Percentiles rank a stretch among this genome's conserved stretches.
Conservation (phyloP, 2,888 invertebrate genomes). For the Hymenopus coronatus region DNA sequence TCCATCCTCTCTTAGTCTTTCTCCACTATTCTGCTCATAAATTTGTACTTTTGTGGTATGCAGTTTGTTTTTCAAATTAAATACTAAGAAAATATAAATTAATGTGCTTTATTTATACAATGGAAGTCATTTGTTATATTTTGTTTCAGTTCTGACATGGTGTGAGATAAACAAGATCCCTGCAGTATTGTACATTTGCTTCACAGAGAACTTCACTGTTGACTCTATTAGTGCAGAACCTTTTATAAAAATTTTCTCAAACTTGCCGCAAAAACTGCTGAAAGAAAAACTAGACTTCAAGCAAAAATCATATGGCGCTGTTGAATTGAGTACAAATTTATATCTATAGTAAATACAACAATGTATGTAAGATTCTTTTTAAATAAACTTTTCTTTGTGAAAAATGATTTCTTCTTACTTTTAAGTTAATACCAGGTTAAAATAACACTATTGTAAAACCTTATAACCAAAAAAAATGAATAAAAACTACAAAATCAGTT, state of each 20-base stretch:
- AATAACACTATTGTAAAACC: neutral
- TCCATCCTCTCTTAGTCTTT: too few species aligned
- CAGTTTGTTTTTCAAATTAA: too few species aligned
- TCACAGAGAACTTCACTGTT: slow-evolving; percentile 17
- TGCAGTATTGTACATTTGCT: slow-evolving; percentile 23
- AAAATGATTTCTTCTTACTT: neutral
- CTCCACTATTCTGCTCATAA: too few species aligned
- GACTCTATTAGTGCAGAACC: slow-evolving; percentile 31
- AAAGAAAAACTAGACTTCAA: slow-evolving; percentile 9
- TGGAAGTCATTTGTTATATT: neutral
- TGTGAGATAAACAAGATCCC: slow-evolving; percentile 29
- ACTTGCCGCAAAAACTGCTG: slow-evolving; percentile 3
- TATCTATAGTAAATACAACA: slow-evolving; percentile 14
- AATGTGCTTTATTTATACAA: too few species aligned
- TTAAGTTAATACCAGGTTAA: neutral
- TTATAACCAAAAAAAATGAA: neutral
- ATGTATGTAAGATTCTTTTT: neutral
- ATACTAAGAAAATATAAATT: too few species aligned
- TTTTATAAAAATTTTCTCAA: slow-evolving; percentile 19
- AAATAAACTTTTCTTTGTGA: neutral
- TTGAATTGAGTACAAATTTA: slow-evolving; percentile 23
- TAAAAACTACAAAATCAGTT: too few species aligned
- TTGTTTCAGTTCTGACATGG: slow-evolving; percentile 23
- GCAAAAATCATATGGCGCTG: slow-evolving; percentile 9
- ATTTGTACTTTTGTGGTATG: too few species aligned